Conservation (phyloP, 2,888 invertebrate species). For the Falcaria lacertinaria region DNA sequence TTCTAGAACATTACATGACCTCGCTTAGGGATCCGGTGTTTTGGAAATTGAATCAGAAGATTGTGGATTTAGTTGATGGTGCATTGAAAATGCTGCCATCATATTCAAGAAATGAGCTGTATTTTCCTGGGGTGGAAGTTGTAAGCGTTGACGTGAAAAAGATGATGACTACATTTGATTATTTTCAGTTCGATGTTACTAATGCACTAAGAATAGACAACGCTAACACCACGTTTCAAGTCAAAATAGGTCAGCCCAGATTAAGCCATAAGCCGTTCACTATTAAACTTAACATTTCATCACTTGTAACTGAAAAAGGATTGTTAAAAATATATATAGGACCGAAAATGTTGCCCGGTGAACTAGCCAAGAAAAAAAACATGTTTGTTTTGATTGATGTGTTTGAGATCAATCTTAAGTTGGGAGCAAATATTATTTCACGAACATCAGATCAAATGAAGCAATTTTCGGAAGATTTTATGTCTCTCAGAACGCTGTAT, state of each 20-base stretch:
- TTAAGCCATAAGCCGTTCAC: slow-evolving; percentile 86
- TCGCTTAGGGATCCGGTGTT: slow-evolving; percentile 84
- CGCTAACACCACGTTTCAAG: slow-evolving; percentile 50
- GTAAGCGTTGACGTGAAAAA: slow-evolving; percentile 82
- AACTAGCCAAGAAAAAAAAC: slow-evolving; percentile 70
- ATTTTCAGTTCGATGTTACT: slow-evolving; percentile 82
- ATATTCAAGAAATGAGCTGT: slow-evolving; percentile 80
- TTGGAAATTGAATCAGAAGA: slow-evolving; percentile 83
- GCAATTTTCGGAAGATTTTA: slow-evolving; percentile 80
- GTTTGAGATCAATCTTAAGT: slow-evolving; percentile 78
- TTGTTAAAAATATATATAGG: slow-evolving; percentile 84
- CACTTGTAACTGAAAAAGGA: slow-evolving; percentile 79
- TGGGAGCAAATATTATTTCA: slow-evolving; percentile 82
- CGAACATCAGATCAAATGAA: slow-evolving; percentile 82
- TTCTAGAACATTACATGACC: slow-evolving; percentile 76
- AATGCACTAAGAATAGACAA: slow-evolving; percentile 71
- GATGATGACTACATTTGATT: slow-evolving; percentile 82
- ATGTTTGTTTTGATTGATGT: slow-evolving; percentile 80
- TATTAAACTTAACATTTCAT: slow-evolving; percentile 81
- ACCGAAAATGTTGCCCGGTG: slow-evolving; percentile 82
- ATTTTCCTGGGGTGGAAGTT: slow-evolving; percentile 82
- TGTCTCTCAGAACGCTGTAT: slow-evolving; percentile 79
- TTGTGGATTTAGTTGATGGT: slow-evolving; percentile 76
- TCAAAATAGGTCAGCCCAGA: slow-evolving; percentile 79
- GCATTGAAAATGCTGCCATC: slow-evolving; percentile 77